Base-by-base conservation (phyloP, 2,888 invertebrate species). In the Napeogenes sylphis region DNA sequence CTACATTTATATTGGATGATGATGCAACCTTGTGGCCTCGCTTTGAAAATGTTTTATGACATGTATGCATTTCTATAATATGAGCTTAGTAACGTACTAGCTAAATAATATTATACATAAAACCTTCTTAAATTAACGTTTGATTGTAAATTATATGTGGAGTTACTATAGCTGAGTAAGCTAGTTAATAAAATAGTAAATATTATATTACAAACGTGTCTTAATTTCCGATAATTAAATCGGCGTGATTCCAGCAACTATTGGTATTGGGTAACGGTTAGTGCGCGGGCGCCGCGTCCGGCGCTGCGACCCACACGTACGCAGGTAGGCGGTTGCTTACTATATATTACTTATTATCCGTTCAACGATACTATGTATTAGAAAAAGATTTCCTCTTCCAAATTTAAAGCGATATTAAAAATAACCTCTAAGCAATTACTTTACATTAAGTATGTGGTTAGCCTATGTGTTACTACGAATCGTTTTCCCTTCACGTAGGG, bases 1-100 rank as follows among this genome's bases (percentile, higher is more conserved):
- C 58, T 65, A 56, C 46, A 58, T 54, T 51, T 83, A 82, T 82
- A 79, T 82, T 80, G 71, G 77, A 78, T 73, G 71, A 72, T 85
- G 84, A 84, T 83, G 82, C 78, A 82, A 84, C 76, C 71, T 67
- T 59, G 51, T 64, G 69, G 65, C 68, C 58, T 54, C 61, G 63
- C 45, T 63, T 58, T 59, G 66, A 69, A 62, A 69, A 74, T 73
- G 72, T 73, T 69, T 66, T 63, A 62, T 21, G 21, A 21, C 21
- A 21, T 80, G 75, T 70, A 73, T 63, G 54, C 45, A 58, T 62
- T 32, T 61, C 32, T 54, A 32, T 57, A 45, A 21, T 56, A 45
- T 56, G 4, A 6, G n/a, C 13, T 45, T 32, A 55, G 53, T 53
- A 51, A 35, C 35, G 14, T 53, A 14, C 53, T n/a, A 38, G 45